Base-by-base conservation (phyloP, 2,113 vertebrate species). In the Nibea coibor region DNA sequence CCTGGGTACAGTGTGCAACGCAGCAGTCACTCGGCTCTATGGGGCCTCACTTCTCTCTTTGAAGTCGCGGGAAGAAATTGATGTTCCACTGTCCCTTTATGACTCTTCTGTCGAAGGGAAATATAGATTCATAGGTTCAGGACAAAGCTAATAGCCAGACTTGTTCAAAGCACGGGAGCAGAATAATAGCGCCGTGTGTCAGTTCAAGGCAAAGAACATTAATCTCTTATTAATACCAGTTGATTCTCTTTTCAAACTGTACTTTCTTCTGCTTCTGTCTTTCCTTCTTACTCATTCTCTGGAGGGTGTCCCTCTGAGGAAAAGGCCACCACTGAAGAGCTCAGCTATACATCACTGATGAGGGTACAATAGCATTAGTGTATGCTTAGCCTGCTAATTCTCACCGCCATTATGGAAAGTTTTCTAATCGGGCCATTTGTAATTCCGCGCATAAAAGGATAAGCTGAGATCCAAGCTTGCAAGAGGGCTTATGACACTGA, bases 261-360 rank as follows among this genome's bases (percentile, higher is more conserved):
- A 82, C 88, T 86, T 75, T 63, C 70, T 53, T 57, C 70, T 56
- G 72, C 83, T 54, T 87, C 80, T 81, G 58, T 86, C 81, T 73
- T 82, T 58, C 43, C 68, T 50, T 80, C 43, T 58, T 75, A 72
- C 58, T 67, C 68, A 24, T 75, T 80, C 87, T 90, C 84, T 62
- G 70, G 81, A 56, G 82, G 73, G 64, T 59, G 71, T 66, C 81
- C 81, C 85, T 88, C 78, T 79, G 81, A 57, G 79, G 83, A 86
- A 69, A 78, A 89, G 82, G 85, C 75, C 88, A 87, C 85, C 86
- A 68, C 72, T 72, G 88, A 91, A 63, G 83, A 87, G 85, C 88
- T 88, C 81, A 74, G 83, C 91, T 80, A 87, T 93, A 93, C 90
- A 89, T 94, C 91, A 94, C 73, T 93, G 92, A 94, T 94, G 92